Evolutionary conservation across 2,113 vertebrate genomes (phyloP).

Genomic region (Passerina amoena): DNA sequence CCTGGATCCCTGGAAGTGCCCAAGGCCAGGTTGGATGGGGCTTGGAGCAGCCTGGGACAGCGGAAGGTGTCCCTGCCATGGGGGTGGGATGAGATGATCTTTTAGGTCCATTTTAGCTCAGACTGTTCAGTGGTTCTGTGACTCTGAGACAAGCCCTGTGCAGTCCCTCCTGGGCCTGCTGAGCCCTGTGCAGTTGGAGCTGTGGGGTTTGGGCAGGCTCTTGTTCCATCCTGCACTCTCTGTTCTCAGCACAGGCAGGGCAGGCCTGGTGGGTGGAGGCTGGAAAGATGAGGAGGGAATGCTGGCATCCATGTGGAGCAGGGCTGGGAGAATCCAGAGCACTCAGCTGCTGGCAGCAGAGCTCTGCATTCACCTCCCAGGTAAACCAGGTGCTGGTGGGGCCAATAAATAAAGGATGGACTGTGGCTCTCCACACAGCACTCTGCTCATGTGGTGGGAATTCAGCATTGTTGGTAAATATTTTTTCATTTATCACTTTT

Average conservation of each 20-base stretch:
- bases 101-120: neutral
- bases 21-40: neutral
- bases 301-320: neutral
- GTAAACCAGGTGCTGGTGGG: neutral
- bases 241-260: rapidly evolving
- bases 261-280: neutral
- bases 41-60: neutral
- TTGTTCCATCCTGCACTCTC: rapidly evolving
- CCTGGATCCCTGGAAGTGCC: neutral
- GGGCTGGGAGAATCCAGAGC: neutral
- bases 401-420: rapidly evolving
- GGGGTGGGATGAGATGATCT: too few relatives aligned
- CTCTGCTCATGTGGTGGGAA: rapidly evolving
- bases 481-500: neutral
- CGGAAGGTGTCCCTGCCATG: neutral
- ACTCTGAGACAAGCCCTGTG: rapidly evolving
- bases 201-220: neutral
- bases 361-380: neutral
- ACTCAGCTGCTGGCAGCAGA: neutral
- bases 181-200: rapidly evolving
- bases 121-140: neutral
- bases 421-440: neutral
- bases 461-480: neutral
- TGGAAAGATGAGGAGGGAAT: rapidly evolving
- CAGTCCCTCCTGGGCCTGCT: neutral